Percentiles rank a stretch among this genome's conserved stretches.
Evolutionary conservation across 2,113 vertebrate genomes (phyloP).

Genomic region (Microtus oregoni): DNA sequence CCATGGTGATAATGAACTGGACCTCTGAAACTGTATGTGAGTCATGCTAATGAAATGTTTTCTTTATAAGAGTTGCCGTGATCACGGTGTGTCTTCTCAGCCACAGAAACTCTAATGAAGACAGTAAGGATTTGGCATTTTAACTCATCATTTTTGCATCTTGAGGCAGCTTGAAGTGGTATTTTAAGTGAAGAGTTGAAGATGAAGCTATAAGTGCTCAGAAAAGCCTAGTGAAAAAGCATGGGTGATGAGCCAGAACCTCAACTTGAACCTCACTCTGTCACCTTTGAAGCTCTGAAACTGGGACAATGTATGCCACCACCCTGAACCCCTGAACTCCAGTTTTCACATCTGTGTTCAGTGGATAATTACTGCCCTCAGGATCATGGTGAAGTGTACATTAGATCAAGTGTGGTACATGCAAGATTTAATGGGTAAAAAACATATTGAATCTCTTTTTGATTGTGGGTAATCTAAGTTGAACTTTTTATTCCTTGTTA

Average conservation of each 20-base stretch:
- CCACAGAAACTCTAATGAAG: not conserved
- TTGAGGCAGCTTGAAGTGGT: not conserved
- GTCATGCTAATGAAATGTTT: not conserved
- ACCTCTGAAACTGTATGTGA: not conserved
- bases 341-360: not conserved
- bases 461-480: not conserved
- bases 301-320: not conserved
- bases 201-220: not conserved
- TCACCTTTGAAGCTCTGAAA: not conserved
- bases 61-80: not conserved
- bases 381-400: not conserved
- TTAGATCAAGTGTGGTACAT: not conserved
- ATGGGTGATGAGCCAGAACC: not conserved
- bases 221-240: not conserved
- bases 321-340: not conserved
- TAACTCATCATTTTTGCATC: slow-evolving; percentile 2
- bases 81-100: not conserved
- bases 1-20: not conserved
- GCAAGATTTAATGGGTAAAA: not conserved
- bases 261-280: not conserved
- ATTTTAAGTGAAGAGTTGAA: not conserved
- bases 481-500: not conserved
- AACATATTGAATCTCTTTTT: not conserved
- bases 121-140: not conserved
- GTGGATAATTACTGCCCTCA: not conserved